Percentiles rank a stretch among this genome's conserved stretches.
These are phyloP conservation scores for Myiotriccus ornatus DNA, from an alignment of 2,797 vertebrate species.

Conservation along the genomic window DNA sequence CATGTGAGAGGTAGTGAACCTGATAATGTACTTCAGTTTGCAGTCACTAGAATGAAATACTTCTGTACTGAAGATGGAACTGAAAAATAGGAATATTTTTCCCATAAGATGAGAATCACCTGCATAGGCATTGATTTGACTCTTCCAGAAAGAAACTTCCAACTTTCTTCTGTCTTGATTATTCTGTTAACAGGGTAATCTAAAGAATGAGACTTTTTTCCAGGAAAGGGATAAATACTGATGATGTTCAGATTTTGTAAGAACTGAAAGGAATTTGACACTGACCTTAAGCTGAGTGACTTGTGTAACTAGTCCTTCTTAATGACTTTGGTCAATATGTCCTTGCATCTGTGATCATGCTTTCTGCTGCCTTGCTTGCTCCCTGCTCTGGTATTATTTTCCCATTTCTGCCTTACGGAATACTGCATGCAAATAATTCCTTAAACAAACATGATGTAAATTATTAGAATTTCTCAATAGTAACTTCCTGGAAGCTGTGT, in stretches of 20 bases:
- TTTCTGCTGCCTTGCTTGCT: neutral
- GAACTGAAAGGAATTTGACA: neutral
- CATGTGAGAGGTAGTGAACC: neutral
- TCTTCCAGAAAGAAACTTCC: neutral
- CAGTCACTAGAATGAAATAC: neutral
- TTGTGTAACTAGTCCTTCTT: neutral
- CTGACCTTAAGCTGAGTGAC: neutral
- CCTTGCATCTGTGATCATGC: neutral
- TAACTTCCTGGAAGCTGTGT: neutral
- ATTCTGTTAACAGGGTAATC: conserved; percentile 10
- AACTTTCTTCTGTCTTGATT: conserved; percentile 6
- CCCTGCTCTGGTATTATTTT: neutral
- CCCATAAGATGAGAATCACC: neutral
- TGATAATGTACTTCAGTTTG: neutral
- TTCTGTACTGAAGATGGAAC: neutral
- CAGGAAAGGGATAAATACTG: conserved; percentile 3
- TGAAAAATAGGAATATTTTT: neutral
- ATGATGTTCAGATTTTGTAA: conserved; percentile 1
- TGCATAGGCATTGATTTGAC: neutral
- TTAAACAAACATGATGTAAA: neutral
- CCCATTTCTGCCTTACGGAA: neutral
- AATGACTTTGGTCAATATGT: neutral
- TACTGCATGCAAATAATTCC: neutral
- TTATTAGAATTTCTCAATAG: neutral
- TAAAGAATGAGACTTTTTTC: conserved; percentile 14